A percentile compares a stretch with the other conserved stretches of the same genome.
phyloP scores from a whole-genome alignment of 2,113 vertebrate species.

The Cercopithecus mona region DNA sequence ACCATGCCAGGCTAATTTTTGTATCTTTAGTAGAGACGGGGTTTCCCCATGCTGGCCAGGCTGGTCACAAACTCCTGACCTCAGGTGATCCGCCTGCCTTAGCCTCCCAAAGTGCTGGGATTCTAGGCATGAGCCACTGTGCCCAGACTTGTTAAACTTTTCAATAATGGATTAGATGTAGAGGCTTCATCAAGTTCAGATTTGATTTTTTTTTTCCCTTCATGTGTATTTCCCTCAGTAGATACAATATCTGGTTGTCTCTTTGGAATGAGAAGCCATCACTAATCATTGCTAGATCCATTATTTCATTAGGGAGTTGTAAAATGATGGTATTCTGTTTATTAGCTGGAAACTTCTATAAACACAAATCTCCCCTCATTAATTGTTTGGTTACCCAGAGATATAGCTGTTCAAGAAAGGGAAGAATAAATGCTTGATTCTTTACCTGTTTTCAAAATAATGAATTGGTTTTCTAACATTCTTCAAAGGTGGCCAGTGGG shows the following conservation, averaged over 20 bases:
- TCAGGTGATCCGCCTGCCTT: no score
- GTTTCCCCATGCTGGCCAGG: no score
- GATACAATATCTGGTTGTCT: conserved; percentile 33
- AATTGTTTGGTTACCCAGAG: no score
- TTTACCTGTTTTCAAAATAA: conserved; percentile 28
- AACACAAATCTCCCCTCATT: neutral
- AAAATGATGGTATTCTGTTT: neutral
- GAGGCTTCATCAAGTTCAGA: neutral
- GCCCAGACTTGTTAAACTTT: neutral
- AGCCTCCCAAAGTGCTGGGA: no score
- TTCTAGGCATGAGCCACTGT: no score
- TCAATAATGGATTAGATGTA: neutral
- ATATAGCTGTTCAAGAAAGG: neutral
- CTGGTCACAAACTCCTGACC: no score
- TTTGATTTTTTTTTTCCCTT: neutral
- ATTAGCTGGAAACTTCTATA: neutral
- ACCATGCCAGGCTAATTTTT: no score
- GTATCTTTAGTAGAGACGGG: no score
- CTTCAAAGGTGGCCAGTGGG: neutral
- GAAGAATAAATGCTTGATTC: neutral
- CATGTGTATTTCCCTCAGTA: neutral
- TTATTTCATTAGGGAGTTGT: conserved; percentile 13
- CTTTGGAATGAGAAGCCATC: neutral
- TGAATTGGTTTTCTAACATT: neutral
- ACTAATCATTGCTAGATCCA: neutral